Evolutionary conservation across 2,888 invertebrate species (phyloP).

Genomic region (Panorpa germanica): DNA sequence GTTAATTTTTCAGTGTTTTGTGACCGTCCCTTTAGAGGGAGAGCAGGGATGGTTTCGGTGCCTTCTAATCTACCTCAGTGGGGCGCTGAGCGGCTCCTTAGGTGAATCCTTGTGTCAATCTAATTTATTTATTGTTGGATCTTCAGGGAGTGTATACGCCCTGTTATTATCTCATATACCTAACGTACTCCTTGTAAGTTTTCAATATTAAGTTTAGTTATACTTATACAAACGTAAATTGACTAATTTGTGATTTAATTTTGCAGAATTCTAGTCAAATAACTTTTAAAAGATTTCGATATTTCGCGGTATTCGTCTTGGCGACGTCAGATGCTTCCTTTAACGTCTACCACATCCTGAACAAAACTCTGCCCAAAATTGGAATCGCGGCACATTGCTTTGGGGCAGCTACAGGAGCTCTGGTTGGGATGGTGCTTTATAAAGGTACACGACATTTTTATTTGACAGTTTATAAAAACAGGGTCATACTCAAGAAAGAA

Average conservation of each 20-base stretch:
- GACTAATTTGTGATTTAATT: conserved; percentile 11
- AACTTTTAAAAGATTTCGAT: conserved; percentile 29
- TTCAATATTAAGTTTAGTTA: neutral
- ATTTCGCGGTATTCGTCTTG: conserved; percentile 36
- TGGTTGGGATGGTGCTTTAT: conserved; percentile 39
- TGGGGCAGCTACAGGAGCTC: conserved; percentile 45
- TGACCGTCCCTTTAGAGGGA: conserved; percentile 36
- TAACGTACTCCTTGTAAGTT: conserved; percentile 49
- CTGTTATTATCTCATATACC: conserved; percentile 72
- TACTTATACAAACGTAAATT: conserved; percentile 9
- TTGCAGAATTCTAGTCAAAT: conserved; percentile 26
- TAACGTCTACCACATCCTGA: conserved; percentile 25
- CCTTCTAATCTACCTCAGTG: conserved; percentile 48
- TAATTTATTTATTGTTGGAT: conserved; percentile 60
- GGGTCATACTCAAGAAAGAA: no score
- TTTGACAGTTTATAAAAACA: no score
- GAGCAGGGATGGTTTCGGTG: conserved; percentile 61
- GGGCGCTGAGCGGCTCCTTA: conserved; percentile 56
- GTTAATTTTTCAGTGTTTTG: conserved; percentile 20
- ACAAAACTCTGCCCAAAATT: conserved; percentile 28
- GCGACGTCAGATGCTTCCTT: no score
- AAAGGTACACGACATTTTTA: conserved; percentile 18
- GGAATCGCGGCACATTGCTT: conserved; percentile 54
- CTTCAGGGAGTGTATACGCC: conserved; percentile 82
- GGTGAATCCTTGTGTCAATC: conserved; percentile 60